These are phyloP conservation scores for Pissodes strobi DNA, from an alignment of 1,140 invertebrate genomes.

Conservation along the genomic window DNA sequence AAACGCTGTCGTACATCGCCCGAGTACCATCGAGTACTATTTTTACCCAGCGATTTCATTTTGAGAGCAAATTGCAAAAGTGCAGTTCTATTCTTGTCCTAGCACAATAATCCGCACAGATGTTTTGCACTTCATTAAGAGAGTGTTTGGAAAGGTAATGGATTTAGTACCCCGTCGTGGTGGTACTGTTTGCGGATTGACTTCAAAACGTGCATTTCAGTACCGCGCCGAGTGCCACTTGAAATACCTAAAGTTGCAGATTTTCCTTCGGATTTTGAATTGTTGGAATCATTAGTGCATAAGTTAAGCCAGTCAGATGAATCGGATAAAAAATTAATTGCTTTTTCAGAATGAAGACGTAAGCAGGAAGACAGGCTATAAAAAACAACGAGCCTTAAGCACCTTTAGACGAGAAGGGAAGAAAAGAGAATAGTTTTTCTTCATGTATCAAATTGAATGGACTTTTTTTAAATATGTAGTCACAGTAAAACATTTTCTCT, in stretches of 20 bases:
- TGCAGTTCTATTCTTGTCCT: constrained; percentile 13
- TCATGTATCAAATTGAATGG: too few relatives aligned
- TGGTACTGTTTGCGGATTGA: constrained; percentile 19
- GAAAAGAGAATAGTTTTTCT: too few relatives aligned
- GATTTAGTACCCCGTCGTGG: constrained; percentile 18
- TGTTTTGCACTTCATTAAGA: constrained; percentile 23
- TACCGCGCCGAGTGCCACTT: constrained; percentile 12
- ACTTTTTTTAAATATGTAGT: too few relatives aligned
- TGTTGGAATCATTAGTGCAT: too few relatives aligned
- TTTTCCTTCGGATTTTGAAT: too few relatives aligned
- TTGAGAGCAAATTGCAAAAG: constrained; percentile 8
- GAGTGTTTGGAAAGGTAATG: constrained; percentile 23
- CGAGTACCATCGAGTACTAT: not conserved
- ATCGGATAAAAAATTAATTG: too few relatives aligned
- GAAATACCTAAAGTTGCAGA: constrained; percentile 18
- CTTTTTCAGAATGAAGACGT: too few relatives aligned
- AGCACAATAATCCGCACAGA: constrained; percentile 9
- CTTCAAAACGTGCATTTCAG: constrained; percentile 9
- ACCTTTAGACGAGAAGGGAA: too few relatives aligned
- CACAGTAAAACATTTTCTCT: too few relatives aligned
- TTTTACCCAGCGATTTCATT: constrained; percentile 9
- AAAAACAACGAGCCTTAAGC: too few relatives aligned
- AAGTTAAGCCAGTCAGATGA: too few relatives aligned
- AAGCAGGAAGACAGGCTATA: too few relatives aligned
- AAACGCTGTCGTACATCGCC: not conserved